Base-by-base conservation (phyloP, 2,888 invertebrate genomes). In the Hedychridium roseum region DNA sequence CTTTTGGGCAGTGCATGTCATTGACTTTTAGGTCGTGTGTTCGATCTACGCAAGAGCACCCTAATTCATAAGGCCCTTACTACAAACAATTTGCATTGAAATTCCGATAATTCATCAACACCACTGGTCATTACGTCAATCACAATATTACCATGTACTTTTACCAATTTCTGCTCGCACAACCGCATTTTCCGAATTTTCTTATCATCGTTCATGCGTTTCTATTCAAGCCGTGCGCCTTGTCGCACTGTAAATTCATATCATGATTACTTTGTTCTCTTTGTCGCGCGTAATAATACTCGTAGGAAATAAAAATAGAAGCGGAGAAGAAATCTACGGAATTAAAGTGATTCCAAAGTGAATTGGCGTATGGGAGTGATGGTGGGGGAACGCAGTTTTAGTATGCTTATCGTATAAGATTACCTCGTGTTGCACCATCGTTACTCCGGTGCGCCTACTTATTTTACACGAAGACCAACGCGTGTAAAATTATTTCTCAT, bases 281-380 rank as follows among this genome's bases (percentile, higher is more conserved):
- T 47, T 46, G 11, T 38, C 49, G 57, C 39, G 27, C 53, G 36
- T 57, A n/a, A n/a, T n/a, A n/a, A n/a, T 46, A 61, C 40, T 49
- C 48, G 42, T 49, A 47, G 66, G 66, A 70, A 68, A 68, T 70
- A 55, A 60, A 68, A 60, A n/a, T n/a, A n/a, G n/a, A n/a, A n/a
- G n/a, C n/a, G n/a, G n/a, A n/a, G n/a, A n/a, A n/a, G n/a, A n/a
- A n/a, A n/a, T n/a, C n/a, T n/a, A n/a, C n/a, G n/a, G n/a, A n/a
- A n/a, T n/a, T n/a, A n/a, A n/a, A n/a, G n/a, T n/a, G n/a, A n/a
- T n/a, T n/a, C n/a, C n/a, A n/a, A n/a, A n/a, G n/a, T n/a, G n/a
- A n/a, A n/a, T n/a, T n/a, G n/a, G n/a, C n/a, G n/a, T n/a, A n/a
- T n/a, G n/a, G n/a, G n/a, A n/a, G n/a, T n/a, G n/a, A n/a, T n/a